A percentile compares a stretch with the other conserved stretches of the same genome.
phyloP scores from a whole-genome alignment of 2,888 invertebrate species.

The Melipona bicolor region DNA sequence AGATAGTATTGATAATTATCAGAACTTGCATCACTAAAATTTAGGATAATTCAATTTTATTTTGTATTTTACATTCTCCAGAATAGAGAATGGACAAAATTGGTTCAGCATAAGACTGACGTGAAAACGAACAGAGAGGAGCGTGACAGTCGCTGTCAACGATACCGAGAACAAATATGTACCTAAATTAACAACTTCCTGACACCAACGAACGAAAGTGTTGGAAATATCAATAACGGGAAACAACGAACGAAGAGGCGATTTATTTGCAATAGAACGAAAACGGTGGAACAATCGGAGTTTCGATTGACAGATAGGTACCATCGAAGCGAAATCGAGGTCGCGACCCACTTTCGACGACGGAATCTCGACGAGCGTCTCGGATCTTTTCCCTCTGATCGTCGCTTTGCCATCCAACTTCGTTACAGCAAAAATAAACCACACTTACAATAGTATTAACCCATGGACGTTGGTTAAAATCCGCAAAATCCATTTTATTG shows the following conservation, averaged over 20 bases:
- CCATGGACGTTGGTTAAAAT: neutral
- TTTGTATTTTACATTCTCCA: too few relatives aligned
- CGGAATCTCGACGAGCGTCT: conserved; percentile 48
- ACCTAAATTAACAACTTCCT: neutral
- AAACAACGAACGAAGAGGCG: conserved; percentile 4
- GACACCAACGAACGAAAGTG: neutral
- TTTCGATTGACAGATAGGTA: conserved; percentile 63
- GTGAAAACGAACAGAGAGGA: neutral
- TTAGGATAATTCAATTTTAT: too few relatives aligned
- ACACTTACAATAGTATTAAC: neutral
- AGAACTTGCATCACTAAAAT: too few relatives aligned
- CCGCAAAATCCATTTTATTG: neutral
- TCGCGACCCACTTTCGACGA: conserved; percentile 67
- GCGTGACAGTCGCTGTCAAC: neutral
- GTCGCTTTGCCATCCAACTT: neutral
- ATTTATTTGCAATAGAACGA: conserved; percentile 9
- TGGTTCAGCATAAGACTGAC: neutral
- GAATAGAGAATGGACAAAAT: neutral
- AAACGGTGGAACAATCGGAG: conserved; percentile 29
- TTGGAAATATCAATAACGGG: conserved; percentile 1
- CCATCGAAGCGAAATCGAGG: conserved; percentile 64
- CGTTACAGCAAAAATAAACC: conserved; percentile 29
- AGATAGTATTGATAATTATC: too few relatives aligned
- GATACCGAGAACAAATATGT: neutral
- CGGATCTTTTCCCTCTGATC: conserved; percentile 47